Conservation (phyloP, 1,140 invertebrate species). For the Microplitis mediator region DNA sequence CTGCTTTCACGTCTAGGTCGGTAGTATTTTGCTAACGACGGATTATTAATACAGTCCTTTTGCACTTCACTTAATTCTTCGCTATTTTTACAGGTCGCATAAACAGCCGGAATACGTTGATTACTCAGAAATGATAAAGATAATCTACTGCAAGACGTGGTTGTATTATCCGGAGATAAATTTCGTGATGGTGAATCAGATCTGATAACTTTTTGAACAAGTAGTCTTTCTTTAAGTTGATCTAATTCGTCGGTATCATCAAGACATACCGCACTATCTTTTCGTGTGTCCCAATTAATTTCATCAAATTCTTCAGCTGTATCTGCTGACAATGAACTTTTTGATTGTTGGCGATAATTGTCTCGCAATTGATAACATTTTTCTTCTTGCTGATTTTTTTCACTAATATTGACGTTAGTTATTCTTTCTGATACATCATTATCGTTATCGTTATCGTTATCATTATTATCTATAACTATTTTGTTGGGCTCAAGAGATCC, state of each 20-base stretch:
- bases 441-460: background rate
- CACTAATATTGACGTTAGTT: background rate
- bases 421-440: background rate
- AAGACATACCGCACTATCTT: conserved; percentile 32
- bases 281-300: background rate
- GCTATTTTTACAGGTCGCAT: background rate
- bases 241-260: conserved; percentile 41
- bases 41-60: background rate
- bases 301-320: background rate
- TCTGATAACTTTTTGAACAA: background rate
- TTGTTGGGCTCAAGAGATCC: background rate
- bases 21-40: background rate
- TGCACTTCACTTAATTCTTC: background rate
- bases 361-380: background rate
- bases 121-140: background rate
- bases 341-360: background rate
- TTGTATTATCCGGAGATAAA: background rate
- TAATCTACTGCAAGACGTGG: background rate
- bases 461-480: no score
- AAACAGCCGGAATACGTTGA: background rate
- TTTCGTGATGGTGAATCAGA: background rate
- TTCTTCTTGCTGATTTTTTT: background rate
- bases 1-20: conserved; percentile 50
- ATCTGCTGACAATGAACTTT: background rate
- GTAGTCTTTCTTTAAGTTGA: conserved; percentile 25